Evolutionary conservation across 2,797 vertebrate species (phyloP), one percentile per base, ranked within the genome.

Genomic region (Eulemur albifrons): DNA sequence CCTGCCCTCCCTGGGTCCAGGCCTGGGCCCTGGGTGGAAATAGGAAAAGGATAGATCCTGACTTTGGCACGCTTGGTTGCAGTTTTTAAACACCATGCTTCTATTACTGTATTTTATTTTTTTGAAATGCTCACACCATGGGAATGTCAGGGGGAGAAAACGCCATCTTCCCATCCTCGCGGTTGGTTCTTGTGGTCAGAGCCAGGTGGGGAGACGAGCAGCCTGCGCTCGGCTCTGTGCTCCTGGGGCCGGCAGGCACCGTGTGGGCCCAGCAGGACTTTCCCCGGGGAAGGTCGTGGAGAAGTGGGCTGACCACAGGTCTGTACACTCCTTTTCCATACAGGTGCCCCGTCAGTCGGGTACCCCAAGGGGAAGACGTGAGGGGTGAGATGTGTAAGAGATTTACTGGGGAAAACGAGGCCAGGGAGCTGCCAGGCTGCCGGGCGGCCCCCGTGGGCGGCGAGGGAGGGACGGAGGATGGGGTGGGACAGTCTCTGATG

Each of bases 261-360:
- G 12, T 27, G 72, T 25, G 23, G 35, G 67, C 7, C 4, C 0
- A 4, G 43, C 57, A 38, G 38, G 25, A 35, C 35, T 11, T 67
- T 45, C 76, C 30, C 61, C 35, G 27, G 40, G 57, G 27, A 52
- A 86, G 59, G 13, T 52, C 43, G 45, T 11, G 25, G 43, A 93
- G 32, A 35, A 32, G n/a, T 12, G n/a, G 48, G 38, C 15, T 61
- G 21, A 40, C 61, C 76, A 12, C 40, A 9, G 2, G 35, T 5
- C 7, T 13, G 15, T 20, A 17, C 0, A 18, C 21, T 18, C 7
- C 52, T 88, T 54, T 35, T 82, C 43, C 18, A 0, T 17, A 23
- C 1, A 6, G 18, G 45, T 30, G 17, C 12, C 27, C 0, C 11
- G 5, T 32, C 52, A 32, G 7, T 21, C 23, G 12, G 20, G 23